A percentile compares a stretch with the other conserved stretches of the same genome.
Conservation (phyloP, 2,888 invertebrate species). For the Andrena hattorfiana region DNA sequence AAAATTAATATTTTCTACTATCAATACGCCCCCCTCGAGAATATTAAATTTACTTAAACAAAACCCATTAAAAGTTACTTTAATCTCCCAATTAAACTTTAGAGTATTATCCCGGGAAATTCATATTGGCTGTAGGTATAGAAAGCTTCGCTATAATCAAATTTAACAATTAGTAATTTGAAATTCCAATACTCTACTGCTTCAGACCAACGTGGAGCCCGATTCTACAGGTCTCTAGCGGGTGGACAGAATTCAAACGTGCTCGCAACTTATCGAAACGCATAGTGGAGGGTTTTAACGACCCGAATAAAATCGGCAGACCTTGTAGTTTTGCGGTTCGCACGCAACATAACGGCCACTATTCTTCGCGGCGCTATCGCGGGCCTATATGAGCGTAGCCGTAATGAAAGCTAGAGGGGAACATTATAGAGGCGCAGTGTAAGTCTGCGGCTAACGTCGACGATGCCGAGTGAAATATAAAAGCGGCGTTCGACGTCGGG, state of each 20-base stretch:
- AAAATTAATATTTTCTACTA: too few relatives aligned
- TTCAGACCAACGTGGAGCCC: not conserved
- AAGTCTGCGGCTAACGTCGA: conserved; percentile 54
- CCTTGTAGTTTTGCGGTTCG: conserved; percentile 30
- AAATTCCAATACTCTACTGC: not conserved
- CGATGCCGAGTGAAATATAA: conserved; percentile 69
- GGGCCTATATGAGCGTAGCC: conserved; percentile 18
- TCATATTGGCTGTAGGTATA: not conserved
- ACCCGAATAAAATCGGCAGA: conserved; percentile 3
- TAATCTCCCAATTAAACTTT: too few relatives aligned
- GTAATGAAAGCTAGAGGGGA: conserved; percentile 53
- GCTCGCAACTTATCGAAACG: not conserved
- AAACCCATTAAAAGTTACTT: too few relatives aligned
- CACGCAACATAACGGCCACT: conserved; percentile 48
- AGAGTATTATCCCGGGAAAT: not conserved
- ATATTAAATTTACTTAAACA: too few relatives aligned
- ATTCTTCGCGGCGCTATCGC: conserved; percentile 20
- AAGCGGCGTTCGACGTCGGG: conserved; percentile 67
- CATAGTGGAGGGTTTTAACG: conserved; percentile 19
- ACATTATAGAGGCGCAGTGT: conserved; percentile 40
- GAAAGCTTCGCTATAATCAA: not conserved
- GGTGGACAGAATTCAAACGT: not conserved
- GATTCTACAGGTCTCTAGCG: not conserved
- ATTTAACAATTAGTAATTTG: not conserved
- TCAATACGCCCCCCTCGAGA: too few relatives aligned